Evolutionary conservation across 2,113 vertebrate species (phyloP).

Genomic region (Carassius auratus): DNA sequence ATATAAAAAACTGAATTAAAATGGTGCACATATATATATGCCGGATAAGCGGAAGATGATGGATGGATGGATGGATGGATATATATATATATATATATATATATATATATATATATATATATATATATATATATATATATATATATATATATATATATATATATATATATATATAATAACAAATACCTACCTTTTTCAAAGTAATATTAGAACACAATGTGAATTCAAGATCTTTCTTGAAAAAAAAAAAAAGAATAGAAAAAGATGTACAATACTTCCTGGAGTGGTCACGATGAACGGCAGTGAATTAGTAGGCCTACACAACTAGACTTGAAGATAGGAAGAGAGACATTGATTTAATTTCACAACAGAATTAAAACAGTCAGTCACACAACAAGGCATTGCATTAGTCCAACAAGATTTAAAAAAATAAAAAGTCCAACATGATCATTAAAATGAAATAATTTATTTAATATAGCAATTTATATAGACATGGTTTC

Average conservation of each 20-base stretch:
- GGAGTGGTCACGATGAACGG: slow-evolving; percentile 5
- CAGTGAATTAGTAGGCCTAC: neutral
- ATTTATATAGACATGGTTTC: neutral
- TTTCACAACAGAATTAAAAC: neutral
- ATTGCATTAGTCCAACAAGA: neutral
- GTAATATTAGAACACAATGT: neutral
- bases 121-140: too few species aligned
- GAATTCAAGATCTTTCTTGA: neutral
- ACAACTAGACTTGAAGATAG: neutral
- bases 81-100: too few species aligned
- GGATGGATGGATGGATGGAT: too few species aligned
- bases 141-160: too few species aligned
- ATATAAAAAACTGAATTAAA: neutral
- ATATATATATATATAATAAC: neutral
- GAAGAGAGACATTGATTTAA: neutral
- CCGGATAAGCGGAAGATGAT: too few species aligned
- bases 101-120: too few species aligned
- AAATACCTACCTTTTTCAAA: neutral
- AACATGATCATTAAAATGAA: neutral
- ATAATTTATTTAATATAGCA: neutral
- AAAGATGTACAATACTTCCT: slow-evolving; percentile 13
- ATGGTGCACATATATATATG: neutral
- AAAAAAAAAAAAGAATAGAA: neutral
- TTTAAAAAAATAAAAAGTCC: neutral
- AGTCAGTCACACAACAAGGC: neutral